These are phyloP conservation scores for Neotragus moschatus DNA, from an alignment of 2,113 vertebrate species.

Conservation along the genomic window DNA sequence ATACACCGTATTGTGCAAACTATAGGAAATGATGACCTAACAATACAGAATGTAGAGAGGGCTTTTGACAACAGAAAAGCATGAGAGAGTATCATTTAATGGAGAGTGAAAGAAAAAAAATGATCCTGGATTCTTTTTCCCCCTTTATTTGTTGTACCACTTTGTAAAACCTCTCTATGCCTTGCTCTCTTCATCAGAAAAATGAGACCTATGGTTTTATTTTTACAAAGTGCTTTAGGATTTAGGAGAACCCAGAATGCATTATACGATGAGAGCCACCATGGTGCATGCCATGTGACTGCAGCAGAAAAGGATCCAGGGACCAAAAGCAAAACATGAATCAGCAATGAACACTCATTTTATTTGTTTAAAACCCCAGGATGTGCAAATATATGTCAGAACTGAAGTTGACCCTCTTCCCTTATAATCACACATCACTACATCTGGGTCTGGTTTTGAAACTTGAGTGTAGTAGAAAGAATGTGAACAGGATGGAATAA, in stretches of 20 bases:
- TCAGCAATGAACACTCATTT: conserved; percentile 73
- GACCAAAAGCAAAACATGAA: conserved; percentile 75
- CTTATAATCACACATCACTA: conserved; percentile 41
- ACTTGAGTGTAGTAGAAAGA: conserved; percentile 45
- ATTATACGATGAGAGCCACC: conserved; percentile 70
- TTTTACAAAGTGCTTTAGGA: conserved; percentile 73
- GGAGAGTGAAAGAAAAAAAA: conserved; percentile 66
- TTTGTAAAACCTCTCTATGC: conserved; percentile 70
- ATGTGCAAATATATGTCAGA: conserved; percentile 70
- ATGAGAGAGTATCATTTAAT: conserved; percentile 76
- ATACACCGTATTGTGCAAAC: conserved; percentile 63
- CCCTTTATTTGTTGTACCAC: conserved; percentile 72
- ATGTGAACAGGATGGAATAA: conserved; percentile 11
- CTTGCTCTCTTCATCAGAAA: conserved; percentile 72
- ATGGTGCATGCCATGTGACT: conserved; percentile 63
- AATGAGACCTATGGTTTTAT: conserved; percentile 76
- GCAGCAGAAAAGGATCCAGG: conserved; percentile 39
- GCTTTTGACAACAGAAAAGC: conserved; percentile 82
- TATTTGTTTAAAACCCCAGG: conserved; percentile 74
- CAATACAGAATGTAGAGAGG: conserved; percentile 75
- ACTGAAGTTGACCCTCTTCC: conserved; percentile 56
- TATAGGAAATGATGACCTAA: conserved; percentile 69
- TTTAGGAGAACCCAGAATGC: conserved; percentile 63
- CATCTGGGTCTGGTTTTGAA: conserved; percentile 57
- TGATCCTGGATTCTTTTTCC: conserved; percentile 67